phyloP scores from a whole-genome alignment of 2,888 invertebrate genomes.

The Anoplius nigerrimus region DNA sequence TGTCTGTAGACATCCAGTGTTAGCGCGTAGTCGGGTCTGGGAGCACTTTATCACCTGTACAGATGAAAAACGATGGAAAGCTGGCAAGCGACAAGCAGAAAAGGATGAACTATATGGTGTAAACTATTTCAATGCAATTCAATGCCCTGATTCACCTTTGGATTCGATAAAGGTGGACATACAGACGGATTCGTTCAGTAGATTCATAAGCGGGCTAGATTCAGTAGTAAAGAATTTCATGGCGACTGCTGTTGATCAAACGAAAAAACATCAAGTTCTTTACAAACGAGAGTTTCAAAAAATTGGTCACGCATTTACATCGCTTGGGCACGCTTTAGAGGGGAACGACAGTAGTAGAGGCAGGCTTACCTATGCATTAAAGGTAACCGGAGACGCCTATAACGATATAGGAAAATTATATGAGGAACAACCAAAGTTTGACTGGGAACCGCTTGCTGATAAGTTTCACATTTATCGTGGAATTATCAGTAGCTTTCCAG shows the following conservation, averaged over 20 bases:
- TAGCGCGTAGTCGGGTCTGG: constrained; percentile 95
- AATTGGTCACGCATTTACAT: constrained; percentile 90
- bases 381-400: constrained; percentile 91
- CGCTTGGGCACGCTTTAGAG: constrained; percentile 89
- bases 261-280: constrained; percentile 89
- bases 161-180: constrained; percentile 84
- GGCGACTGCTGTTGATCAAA: constrained; percentile 88
- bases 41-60: constrained; percentile 97
- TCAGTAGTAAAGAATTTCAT: constrained; percentile 89
- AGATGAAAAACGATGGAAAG: constrained; percentile 98
- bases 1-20: constrained; percentile 96
- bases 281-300: constrained; percentile 94
- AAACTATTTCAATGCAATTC: constrained; percentile 92
- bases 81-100: constrained; percentile 96
- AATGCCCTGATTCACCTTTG: constrained; percentile 87
- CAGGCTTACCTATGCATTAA: constrained; percentile 86
- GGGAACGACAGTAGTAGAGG: constrained; percentile 81
- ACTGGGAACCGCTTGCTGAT: constrained; percentile 94
- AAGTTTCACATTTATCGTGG: constrained; percentile 96
- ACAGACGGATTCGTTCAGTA: constrained; percentile 88
- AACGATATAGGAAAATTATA: constrained; percentile 92
- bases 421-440: constrained; percentile 92
- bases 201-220: constrained; percentile 90
- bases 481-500: constrained; percentile 92
- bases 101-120: constrained; percentile 93